Base-by-base conservation (phyloP, 1,140 invertebrate genomes). In the Cecropterus lyciades region DNA sequence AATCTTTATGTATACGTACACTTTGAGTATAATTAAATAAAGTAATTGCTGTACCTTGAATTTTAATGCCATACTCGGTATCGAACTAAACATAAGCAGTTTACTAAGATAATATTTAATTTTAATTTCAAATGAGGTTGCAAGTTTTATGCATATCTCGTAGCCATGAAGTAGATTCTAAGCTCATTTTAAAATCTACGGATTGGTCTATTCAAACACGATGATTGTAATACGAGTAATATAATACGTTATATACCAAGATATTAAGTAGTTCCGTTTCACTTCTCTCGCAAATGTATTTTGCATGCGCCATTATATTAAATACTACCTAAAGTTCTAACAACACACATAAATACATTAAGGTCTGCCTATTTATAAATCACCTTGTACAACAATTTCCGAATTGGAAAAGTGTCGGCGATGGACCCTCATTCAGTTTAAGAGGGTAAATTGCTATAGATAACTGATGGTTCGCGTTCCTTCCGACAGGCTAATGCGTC, bases 401-500 rank as follows among this genome's bases (percentile, higher is more conserved):
- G 72, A 65, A 67, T 17, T 64, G 46, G 70, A 71, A 57, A 57
- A 70, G 73, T 70, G 67, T 53, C 51, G 62, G 60, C 62, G 69
- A 73, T 53, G 70, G 48, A 30, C 64, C 77, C 72, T 70, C 70
- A 69, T 79, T 69, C 77, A 55, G 53, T 56, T 56, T 78, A 82
- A 84, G 82, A 65, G 76, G 65, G 82, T 79, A 80, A 60, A 87
- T 87, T 86, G 80, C 84, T 60, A 67, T 67, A 64, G 69, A 65
- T 80, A 77, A 85, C 79, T 86, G 77, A 82, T 81, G 79, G 70
- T 57, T 72, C 65, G 69, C 76, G 70, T 65, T 76, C 64, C 66
- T 77, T 82, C 75, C 77, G 75, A 75, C 66, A 52, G 40, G 67
- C 77, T 77, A 83, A 79, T 84, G 82, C 59, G 57, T 66, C 70